These are phyloP conservation scores for Dromas ardeola DNA, from an alignment of 2,113 vertebrate genomes.

Conservation along the genomic window DNA sequence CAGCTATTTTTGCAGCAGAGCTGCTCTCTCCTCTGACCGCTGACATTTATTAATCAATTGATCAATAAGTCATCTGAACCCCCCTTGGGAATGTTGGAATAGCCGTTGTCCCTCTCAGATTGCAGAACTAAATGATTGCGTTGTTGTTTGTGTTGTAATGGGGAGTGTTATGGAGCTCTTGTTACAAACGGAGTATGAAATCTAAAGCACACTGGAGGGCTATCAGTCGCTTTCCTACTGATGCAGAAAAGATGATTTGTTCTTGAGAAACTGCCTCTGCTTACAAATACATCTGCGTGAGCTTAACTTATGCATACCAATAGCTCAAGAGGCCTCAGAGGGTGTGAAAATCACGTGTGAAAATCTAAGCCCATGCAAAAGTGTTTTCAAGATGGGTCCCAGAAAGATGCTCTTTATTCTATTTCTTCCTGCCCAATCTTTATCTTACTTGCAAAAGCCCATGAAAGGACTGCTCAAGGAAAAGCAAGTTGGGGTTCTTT, in stretches of 20 bases:
- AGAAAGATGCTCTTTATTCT: neutral
- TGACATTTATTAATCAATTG: conserved; percentile 80
- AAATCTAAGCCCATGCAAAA: neutral
- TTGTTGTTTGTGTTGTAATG: conserved; percentile 86
- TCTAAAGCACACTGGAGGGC: conserved; percentile 75
- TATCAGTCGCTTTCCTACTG: conserved; percentile 43
- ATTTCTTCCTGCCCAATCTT: neutral
- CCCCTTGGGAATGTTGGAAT: conserved; percentile 78
- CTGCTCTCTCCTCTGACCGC: conserved; percentile 69
- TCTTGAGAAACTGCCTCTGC: neutral
- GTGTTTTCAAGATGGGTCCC: neutral
- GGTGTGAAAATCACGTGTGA: neutral
- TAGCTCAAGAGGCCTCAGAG: neutral
- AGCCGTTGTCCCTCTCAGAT: conserved; percentile 74
- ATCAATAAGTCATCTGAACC: conserved; percentile 85
- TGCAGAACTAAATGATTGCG: conserved; percentile 84
- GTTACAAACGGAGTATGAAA: conserved; percentile 74
- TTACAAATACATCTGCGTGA: neutral
- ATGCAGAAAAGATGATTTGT: conserved; percentile 27
- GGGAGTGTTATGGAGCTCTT: conserved; percentile 77
- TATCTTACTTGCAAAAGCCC: neutral
- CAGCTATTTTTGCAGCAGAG: conserved; percentile 55
- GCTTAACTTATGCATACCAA: neutral
- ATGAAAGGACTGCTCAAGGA: neutral
- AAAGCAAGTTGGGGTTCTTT: neutral